Evolutionary conservation across 1,140 invertebrate species (phyloP).

Genomic region (Drosophila nigromelanica): DNA sequence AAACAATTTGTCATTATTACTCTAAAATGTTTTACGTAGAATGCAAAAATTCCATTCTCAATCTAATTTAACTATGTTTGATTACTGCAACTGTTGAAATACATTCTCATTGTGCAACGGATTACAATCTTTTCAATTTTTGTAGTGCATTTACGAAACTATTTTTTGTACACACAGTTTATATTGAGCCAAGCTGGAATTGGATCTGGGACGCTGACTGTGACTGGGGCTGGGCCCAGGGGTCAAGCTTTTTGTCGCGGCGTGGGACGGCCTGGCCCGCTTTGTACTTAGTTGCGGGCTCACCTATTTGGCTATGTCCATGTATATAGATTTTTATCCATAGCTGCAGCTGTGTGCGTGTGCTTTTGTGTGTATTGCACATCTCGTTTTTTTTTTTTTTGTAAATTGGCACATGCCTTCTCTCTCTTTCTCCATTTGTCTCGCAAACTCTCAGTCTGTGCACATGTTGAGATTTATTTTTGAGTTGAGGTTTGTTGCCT

Average conservation of each 20-base stretch:
- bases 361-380: constrained; percentile 4
- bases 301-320: constrained; percentile 14
- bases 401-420: constrained; percentile 56
- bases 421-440: background rate
- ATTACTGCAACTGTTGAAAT: background rate
- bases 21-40: no score
- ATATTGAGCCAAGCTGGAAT: background rate
- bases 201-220: constrained; percentile 1
- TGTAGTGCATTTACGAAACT: constrained; percentile 31
- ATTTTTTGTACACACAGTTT: background rate
- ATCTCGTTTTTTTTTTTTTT: constrained; percentile 51
- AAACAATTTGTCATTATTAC: no score
- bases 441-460: constrained; percentile 13
- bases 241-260: constrained; percentile 17
- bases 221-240: constrained; percentile 10
- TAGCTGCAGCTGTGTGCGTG: constrained; percentile 6
- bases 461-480: constrained; percentile 46
- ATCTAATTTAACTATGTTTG: no score
- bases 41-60: no score
- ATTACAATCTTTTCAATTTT: constrained; percentile 24
- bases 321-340: constrained; percentile 21
- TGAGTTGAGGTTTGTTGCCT: constrained; percentile 39
- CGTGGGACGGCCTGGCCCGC: constrained; percentile 17
- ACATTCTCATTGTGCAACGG: constrained; percentile 11
- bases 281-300: constrained; percentile 20